Evolutionary conservation across 2,797 vertebrate genomes (phyloP), one percentile per base, ranked within the genome.

Genomic region (Callimico goeldii): DNA sequence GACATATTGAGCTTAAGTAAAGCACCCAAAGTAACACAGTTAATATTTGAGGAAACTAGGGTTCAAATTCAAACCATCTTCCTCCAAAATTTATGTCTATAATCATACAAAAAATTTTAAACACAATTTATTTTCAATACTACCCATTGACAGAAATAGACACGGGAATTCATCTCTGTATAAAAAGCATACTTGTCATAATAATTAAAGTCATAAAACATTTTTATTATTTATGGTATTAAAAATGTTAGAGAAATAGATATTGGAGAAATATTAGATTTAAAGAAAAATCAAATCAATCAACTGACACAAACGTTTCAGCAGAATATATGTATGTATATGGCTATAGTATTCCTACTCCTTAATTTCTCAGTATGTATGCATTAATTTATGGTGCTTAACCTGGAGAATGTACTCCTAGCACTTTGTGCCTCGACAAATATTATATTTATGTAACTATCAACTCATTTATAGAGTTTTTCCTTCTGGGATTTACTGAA

Each of bases 381-480:
- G 57, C 33, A 84, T 33, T 52, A 88, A 76, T 20, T 61, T 72
- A 24, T 6, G 11, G 26, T 90, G 14, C 81, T 95, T 79, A 88
- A 82, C 33, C 41, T 67, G 17, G n/a, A 96, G 52, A 88, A 73
- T 82, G 36, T 64, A 39, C 17, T 91, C 46, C n/a, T 36, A 79
- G 73, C 15, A 90, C 72, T 93, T 90, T 95, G 28, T 57, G 46
- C n/a, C 39, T 79, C 91, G 52, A 88, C 46, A 93, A 84, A 95
- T n/a, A 79, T 33, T 52, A 28, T 43, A 90, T 73, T 93, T 94
- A 96, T 95, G 88, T 55, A 88, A 86, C 48, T 79, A 87, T 36
- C 33, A 46, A 46, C 88, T 96, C 30, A 79, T 79, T 96, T 96
- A 92, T 61, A 88, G 87, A 94, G 5, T 86, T 46, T 79, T 94